Evolutionary conservation across 1,140 invertebrate genomes (phyloP).

Genomic region (Papilio machaon): DNA sequence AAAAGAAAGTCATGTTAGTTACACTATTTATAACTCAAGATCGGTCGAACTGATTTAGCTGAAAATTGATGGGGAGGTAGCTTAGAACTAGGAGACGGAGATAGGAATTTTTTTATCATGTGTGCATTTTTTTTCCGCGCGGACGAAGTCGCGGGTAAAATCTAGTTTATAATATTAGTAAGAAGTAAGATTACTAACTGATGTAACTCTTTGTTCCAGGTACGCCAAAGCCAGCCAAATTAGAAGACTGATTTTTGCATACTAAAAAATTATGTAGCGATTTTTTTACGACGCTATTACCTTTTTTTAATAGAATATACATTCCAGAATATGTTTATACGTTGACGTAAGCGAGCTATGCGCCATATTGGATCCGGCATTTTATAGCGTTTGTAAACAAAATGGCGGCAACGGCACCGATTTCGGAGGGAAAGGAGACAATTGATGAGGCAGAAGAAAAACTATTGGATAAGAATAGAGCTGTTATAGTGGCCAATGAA

Average conservation of each 20-base stretch:
- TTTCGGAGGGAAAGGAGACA: slow-evolving; percentile 50
- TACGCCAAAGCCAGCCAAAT: slow-evolving; percentile 57
- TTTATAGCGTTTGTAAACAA: slow-evolving; percentile 49
- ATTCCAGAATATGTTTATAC: slow-evolving; percentile 53
- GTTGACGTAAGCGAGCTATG: slow-evolving; percentile 44
- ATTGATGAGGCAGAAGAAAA: slow-evolving; percentile 66
- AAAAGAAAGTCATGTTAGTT: too few relatives aligned
- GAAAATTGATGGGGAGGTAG: too few relatives aligned
- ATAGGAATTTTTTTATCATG: too few relatives aligned
- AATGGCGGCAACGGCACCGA: slow-evolving; percentile 55
- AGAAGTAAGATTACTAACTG: too few relatives aligned
- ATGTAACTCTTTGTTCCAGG: slow-evolving; percentile 50
- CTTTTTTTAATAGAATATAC: slow-evolving; percentile 41
- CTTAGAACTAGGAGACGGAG: too few relatives aligned
- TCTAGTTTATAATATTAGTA: too few relatives aligned
- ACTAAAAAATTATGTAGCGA: slow-evolving; percentile 57
- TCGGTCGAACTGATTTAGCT: too few relatives aligned
- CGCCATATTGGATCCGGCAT: slow-evolving; percentile 56
- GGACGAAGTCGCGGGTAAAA: too few relatives aligned
- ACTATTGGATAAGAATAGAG: slow-evolving; percentile 55
- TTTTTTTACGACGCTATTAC: slow-evolving; percentile 31
- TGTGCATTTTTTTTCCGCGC: too few relatives aligned
- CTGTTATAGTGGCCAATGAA: slow-evolving; percentile 55
- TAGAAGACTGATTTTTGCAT: slow-evolving; percentile 56
- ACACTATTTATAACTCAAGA: too few relatives aligned